phyloP scores from a whole-genome alignment of 2,888 invertebrate species.

The Hypomecis punctinalis region DNA sequence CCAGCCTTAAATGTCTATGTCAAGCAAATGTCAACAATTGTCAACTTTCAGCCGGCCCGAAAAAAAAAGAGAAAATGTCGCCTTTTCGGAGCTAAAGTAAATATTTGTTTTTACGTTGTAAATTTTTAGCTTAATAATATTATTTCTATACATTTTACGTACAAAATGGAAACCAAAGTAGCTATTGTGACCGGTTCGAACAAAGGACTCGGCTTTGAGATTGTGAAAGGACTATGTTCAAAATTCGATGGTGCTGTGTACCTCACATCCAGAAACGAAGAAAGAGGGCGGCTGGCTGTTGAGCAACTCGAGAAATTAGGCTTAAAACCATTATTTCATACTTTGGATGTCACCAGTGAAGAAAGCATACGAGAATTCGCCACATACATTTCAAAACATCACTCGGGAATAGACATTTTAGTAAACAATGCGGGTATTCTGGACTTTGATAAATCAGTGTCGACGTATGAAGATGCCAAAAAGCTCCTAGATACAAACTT shows the following conservation, averaged over 20 bases:
- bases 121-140: slow-evolving; percentile 33
- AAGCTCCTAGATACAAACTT: slow-evolving; percentile 90
- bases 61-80: slow-evolving; percentile 34
- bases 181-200: slow-evolving; percentile 80
- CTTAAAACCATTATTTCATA: slow-evolving; percentile 86
- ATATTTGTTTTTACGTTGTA: slow-evolving; percentile 41
- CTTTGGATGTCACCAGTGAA: slow-evolving; percentile 88
- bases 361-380: slow-evolving; percentile 86
- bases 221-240: slow-evolving; percentile 85
- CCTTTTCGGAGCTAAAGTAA: slow-evolving; percentile 38
- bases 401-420: slow-evolving; percentile 89
- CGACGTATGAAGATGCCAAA: slow-evolving; percentile 88
- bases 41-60: slow-evolving; percentile 27
- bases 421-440: slow-evolving; percentile 92
- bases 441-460: slow-evolving; percentile 86
- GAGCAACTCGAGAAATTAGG: slow-evolving; percentile 85
- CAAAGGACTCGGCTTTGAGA: slow-evolving; percentile 79
- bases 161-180: slow-evolving; percentile 83
- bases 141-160: slow-evolving; percentile 44
- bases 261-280: slow-evolving; percentile 88
- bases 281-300: slow-evolving; percentile 86
- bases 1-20: not conserved
- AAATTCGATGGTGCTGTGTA: slow-evolving; percentile 89
- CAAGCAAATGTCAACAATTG: too few species aligned
- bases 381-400: slow-evolving; percentile 83